Evolutionary conservation across 2,888 invertebrate species (phyloP), one percentile per base, ranked within the genome.

Genomic region (Luperina testacea): DNA sequence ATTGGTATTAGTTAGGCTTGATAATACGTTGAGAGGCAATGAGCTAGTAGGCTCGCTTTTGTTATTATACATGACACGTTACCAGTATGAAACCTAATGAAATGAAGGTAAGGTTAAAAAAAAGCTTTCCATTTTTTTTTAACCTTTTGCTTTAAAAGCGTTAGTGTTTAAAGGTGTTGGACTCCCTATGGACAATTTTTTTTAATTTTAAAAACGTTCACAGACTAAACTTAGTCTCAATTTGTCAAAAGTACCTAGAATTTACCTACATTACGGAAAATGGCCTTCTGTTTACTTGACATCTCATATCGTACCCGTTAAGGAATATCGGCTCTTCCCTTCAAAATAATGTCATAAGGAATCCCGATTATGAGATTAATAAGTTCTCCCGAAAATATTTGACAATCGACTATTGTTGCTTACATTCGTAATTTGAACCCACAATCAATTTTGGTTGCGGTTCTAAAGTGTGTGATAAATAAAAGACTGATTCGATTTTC

Each of bases 371-470:
- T 27, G 15, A 71, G 13, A 61, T 20, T 48, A n/a, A 57, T 57
- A 15, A 65, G 17, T 64, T 32, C 63, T 32, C 5, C 2, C 24
- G 13, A 27, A 61, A 81, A 81, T 17, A 81, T n/a, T 57, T 63
- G 15, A 53, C n/a, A 15, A 73, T 74, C 42, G 59, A 51, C 42
- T 53, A 17, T 65, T 64, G n/a, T 71, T 20, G 51, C 13, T 57
- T 11, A 24, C 38, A 64, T 80, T 80, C 27, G 74, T 68, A 81
- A 83, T 84, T 81, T 32, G 74, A 83, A 81, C 32, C 65, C 6
- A 38, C 20, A 75, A 75, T 72, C 61, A 57, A 68, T 78, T 78
- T 63, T 51, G 20, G 45, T 75, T 69, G 57, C 51, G 63, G 51
- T 63, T 75, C 15, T 8, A 45, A 74, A 32, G 63, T 45, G 57